Base-by-base conservation (phyloP, 2,797 vertebrate genomes). In the Galagoides demidoff region DNA sequence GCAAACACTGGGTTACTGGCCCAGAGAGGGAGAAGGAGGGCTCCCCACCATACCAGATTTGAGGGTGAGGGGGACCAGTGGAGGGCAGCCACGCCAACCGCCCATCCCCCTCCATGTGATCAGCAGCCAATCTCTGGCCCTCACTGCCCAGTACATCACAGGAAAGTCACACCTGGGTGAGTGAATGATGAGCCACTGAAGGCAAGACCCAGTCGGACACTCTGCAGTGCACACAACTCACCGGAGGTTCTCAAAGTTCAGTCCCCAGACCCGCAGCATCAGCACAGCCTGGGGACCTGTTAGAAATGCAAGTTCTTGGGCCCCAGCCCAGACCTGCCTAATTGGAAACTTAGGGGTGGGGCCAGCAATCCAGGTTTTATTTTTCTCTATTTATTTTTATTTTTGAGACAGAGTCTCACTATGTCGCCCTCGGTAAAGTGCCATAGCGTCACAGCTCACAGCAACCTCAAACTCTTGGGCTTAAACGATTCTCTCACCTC, bases 41-140 rank as follows among this genome's bases (percentile, higher is more conserved):
- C 20, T n/a, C 59, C 8, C 22, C 9, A 7, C 34, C 10, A 23
- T 1, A 57, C 86, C 59, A 96, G 39, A 14, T 23, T 59, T 31
- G 8, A 7, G 79, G 27, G n/a, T 2, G 0, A 63, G 70, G 34
- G 27, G 5, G 16, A 14, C 57, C 12, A 0, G 2, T 31, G 29
- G 43, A 76, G 43, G 12, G 70, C 45, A 49, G 79, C 55, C 78
- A 34, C 23, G 3, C 6, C 0, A 1, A 45, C 81, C 5, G n/a
- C 68, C 22, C 12, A 7, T 14, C 14, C 49, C 49, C 4, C 3
- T 52, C 79, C 31, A 1, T 8, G 3, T 6, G 12, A 29, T 25
- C 64, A 84, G 77, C 0, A 9, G 57, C 7, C 11, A 22, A 22
- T 19, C 23, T 61, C 84, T 17, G 64, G 66, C 29, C 70, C n/a